Conservation (phyloP, 2,113 vertebrate species). For the Myocastor coypus region DNA sequence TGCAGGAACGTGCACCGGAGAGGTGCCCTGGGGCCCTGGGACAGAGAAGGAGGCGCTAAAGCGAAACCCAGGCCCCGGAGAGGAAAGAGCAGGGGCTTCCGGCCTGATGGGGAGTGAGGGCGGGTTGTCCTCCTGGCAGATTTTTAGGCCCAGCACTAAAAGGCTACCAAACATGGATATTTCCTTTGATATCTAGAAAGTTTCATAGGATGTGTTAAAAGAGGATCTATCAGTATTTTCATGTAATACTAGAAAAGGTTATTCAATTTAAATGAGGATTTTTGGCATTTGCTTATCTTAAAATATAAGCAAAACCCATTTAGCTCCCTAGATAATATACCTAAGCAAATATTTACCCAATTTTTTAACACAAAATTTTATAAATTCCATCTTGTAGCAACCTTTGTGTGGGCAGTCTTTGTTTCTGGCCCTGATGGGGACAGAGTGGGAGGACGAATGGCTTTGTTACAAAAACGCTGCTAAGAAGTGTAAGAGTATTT, state of each 20-base stretch:
- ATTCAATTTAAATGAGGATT: slow-evolving; percentile 62
- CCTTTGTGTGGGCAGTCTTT: background rate
- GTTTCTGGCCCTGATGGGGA: background rate
- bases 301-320: slow-evolving; percentile 58
- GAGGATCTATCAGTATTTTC: slow-evolving; percentile 14
- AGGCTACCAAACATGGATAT: background rate
- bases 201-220: slow-evolving; percentile 16
- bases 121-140: background rate
- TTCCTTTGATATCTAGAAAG: slow-evolving; percentile 44
- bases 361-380: slow-evolving; percentile 28
- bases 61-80: background rate
- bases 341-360: slow-evolving; percentile 40
- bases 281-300: slow-evolving; percentile 69
- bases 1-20: background rate
- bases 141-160: background rate
- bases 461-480: background rate
- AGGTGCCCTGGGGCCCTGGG: rapidly evolving
- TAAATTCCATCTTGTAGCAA: background rate
- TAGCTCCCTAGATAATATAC: slow-evolving; percentile 44
- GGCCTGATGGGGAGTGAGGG: rapidly evolving
- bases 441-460: background rate
- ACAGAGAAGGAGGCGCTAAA: rapidly evolving
- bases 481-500: too few relatives aligned
- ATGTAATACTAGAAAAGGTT: slow-evolving; percentile 44
- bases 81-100: background rate